Base-by-base conservation (phyloP, 2,888 invertebrate species). In the Subacronicta megacephala region DNA sequence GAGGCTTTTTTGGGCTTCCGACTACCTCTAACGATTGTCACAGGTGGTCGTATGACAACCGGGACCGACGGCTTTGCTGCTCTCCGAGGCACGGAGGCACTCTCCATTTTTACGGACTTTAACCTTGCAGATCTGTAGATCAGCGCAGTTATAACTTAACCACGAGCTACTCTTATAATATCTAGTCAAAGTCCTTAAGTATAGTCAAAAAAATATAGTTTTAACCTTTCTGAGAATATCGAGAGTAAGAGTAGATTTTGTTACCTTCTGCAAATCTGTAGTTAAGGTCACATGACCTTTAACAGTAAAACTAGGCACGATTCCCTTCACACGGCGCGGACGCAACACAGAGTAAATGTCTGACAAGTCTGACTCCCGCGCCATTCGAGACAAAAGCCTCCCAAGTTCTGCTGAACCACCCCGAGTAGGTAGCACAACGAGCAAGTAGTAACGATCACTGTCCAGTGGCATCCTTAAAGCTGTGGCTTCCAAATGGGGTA, bases 271-370 rank as follows among this genome's bases (percentile, higher is more conserved):
- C 62, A 98, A 93, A 78, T 97, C 96, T 47, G 96, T 96, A n/a
- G 97, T 97, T 45, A 98, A 92, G 44, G 96, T 96, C 70, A 97
- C 96, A 75, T 96, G 97, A 42, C 97, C 97, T 64, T 96, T 96
- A 17, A 97, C 94, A 84, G 95, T 96, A 82, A 98, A 98, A 77
- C 97, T 97, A 0, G 98, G 98, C 59, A 98, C 96, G 26, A 96
- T 95, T 0, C 97, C 97, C 71, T 95, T 95, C 12, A 98, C 96
- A 85, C 96, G 96, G 26, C 96, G 95, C 2, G 96, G 95, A 60
- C 95, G 95, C 56, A 98, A 85, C 62, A 96, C 95, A 31, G 95
- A 95, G 68, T 97, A 95, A 53, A 98, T 95, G 59, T 95, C 94
- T 5, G 96, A 95, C 45, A 98, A 89, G 72, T 94, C 95, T 0